Conservation (phyloP, 2,888 invertebrate genomes). For the Lepidochrysops patricia region DNA sequence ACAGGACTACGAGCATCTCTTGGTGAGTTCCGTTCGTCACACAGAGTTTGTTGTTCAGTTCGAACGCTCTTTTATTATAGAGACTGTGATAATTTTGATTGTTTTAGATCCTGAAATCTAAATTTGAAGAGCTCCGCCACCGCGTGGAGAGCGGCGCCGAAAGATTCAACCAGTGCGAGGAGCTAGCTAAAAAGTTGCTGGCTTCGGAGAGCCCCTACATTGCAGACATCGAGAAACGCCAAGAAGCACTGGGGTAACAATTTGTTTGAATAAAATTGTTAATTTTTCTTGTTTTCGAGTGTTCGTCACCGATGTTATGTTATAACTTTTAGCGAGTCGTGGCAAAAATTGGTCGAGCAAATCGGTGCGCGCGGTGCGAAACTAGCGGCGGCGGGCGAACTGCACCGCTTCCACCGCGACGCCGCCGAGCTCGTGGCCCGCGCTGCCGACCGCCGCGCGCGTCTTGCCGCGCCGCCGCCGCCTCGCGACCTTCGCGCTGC, state of each 20-base stretch:
- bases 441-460: conserved; percentile 90
- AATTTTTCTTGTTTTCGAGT: not conserved
- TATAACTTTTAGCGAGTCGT: conserved; percentile 75
- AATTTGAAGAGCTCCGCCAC: conserved; percentile 94
- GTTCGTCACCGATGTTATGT: not conserved
- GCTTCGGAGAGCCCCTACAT: conserved; percentile 90
- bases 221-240: conserved; percentile 87
- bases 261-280: not conserved
- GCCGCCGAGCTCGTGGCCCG: conserved; percentile 92
- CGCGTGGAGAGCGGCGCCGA: conserved; percentile 92
- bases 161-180: conserved; percentile 92
- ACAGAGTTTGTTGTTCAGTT: not conserved
- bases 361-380: conserved; percentile 90
- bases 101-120: conserved; percentile 84
- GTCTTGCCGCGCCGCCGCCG: conserved; percentile 82
- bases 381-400: conserved; percentile 94
- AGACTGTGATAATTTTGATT: not conserved
- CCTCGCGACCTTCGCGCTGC: conserved; percentile 89
- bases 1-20: conserved; percentile 92
- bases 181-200: conserved; percentile 89
- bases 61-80: not conserved
- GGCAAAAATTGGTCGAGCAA: conserved; percentile 91
- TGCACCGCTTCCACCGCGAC: conserved; percentile 97
- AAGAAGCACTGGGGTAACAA: conserved; percentile 88
- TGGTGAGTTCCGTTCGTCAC: conserved; percentile 58